Conservation (phyloP, 1,140 invertebrate species). For the Drosophila bifasciata region DNA sequence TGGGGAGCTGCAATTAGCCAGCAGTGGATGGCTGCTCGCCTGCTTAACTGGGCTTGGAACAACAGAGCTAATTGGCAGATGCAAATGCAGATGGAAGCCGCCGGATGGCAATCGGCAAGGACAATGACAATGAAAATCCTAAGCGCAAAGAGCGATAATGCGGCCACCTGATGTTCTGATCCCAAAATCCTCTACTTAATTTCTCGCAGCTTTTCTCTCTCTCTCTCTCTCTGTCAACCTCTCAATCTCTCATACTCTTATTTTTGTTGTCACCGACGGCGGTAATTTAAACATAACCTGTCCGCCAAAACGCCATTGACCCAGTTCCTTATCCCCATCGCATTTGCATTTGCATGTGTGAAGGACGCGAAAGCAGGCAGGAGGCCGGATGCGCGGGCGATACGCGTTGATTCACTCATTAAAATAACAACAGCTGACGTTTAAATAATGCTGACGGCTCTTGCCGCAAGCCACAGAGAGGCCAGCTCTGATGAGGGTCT, state of each 20-base stretch:
- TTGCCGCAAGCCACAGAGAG: slow-evolving; percentile 12
- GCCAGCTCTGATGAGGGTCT: slow-evolving; percentile 17
- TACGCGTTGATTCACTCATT: slow-evolving; percentile 64
- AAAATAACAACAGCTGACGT: slow-evolving; percentile 66
- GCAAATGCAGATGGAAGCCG: background rate
- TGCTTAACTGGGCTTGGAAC: slow-evolving; percentile 61
- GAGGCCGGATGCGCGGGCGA: slow-evolving; percentile 18
- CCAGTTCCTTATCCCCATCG: slow-evolving; percentile 27
- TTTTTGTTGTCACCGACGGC: slow-evolving; percentile 7
- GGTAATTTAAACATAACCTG: slow-evolving; percentile 51
- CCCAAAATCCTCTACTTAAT: too few relatives aligned
- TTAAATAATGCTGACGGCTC: slow-evolving; percentile 48
- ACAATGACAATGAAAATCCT: slow-evolving; percentile 13
- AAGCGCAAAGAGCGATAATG: slow-evolving; percentile 11
- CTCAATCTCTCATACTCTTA: background rate
- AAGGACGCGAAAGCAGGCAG: slow-evolving; percentile 11
- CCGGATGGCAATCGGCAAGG: slow-evolving; percentile 5
- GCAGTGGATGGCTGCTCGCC: slow-evolving; percentile 31
- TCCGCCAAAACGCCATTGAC: slow-evolving; percentile 45
- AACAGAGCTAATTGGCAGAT: slow-evolving; percentile 63
- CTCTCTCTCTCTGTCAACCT: background rate
- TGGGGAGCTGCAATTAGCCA: slow-evolving; percentile 71
- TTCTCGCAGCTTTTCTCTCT: background rate
- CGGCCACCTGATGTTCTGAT: too few relatives aligned
- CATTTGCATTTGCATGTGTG: slow-evolving; percentile 43